Conservation (phyloP, 2,113 vertebrate species). For the Strix aluco region DNA sequence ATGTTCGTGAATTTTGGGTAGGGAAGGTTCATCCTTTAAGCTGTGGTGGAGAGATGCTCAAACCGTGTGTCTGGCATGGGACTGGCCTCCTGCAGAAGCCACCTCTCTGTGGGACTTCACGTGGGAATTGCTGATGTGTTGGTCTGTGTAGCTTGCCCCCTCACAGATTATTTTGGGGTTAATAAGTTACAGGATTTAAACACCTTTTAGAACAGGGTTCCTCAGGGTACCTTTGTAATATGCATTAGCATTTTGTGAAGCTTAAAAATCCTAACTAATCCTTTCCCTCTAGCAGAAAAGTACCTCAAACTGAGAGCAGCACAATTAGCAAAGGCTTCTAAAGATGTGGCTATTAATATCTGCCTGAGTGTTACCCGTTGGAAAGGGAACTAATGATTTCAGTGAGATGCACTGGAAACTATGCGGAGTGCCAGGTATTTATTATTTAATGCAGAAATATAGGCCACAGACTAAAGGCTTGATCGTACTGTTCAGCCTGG, state of each 20-base stretch:
- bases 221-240: not conserved
- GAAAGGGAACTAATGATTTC: conserved; percentile 36
- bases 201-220: conserved; percentile 2
- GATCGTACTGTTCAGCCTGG: not conserved
- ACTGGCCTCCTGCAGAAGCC: not conserved
- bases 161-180: not conserved
- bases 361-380: conserved; percentile 8
- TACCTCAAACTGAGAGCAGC: conserved; percentile 28
- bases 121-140: not conserved
- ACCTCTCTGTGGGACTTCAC: not conserved
- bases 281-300: conserved; percentile 18
- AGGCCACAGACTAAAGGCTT: conserved; percentile 30
- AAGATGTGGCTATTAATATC: conserved; percentile 47
- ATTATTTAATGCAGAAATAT: conserved; percentile 66
- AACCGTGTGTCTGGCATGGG: rapidly evolving
- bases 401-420: conserved; percentile 48
- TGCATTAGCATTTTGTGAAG: conserved; percentile 32
- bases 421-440: conserved; percentile 47
- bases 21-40: not conserved
- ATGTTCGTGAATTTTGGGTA: rapidly evolving
- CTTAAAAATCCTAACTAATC: conserved; percentile 45
- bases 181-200: not conserved
- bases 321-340: conserved; percentile 38
- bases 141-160: not conserved
- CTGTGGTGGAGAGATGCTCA: not conserved